Conservation (phyloP, 2,797 vertebrate genomes). For the Danio albolineatus region DNA sequence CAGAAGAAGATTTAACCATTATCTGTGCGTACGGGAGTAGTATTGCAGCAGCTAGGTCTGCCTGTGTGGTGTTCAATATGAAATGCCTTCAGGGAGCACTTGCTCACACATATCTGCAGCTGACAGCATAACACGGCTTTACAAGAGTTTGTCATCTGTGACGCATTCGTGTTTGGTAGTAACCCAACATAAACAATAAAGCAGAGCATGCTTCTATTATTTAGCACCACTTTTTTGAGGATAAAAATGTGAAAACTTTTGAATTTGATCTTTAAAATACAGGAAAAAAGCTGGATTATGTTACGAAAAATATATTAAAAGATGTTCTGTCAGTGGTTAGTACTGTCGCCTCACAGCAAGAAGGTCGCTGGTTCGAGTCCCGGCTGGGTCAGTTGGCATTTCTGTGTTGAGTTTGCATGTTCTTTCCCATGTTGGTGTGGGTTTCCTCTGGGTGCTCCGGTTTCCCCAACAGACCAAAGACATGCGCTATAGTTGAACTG, state of each 20-base stretch:
- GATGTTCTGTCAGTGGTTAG: no score
- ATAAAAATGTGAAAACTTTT: not conserved
- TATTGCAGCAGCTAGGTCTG: not conserved
- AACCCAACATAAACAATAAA: conserved; percentile 32
- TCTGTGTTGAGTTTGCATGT: no score
- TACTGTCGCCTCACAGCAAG: no score
- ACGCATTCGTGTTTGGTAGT: conserved; percentile 38
- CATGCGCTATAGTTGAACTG: no score
- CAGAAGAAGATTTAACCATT: not conserved
- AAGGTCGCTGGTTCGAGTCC: no score
- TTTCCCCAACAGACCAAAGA: no score
- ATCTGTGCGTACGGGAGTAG: not conserved
- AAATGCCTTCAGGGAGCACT: conserved; percentile 15
- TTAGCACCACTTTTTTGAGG: not conserved
- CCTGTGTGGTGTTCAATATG: conserved; percentile 12
- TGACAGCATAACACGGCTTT: conserved; percentile 33
- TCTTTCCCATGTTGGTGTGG: no score
- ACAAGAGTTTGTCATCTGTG: conserved; percentile 39
- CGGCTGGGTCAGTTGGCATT: no score
- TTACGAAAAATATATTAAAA: no score
- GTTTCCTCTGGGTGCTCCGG: no score
- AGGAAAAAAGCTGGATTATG: no score
- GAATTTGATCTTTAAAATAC: no score
- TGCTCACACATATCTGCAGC: conserved; percentile 23
- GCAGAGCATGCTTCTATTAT: not conserved